phyloP scores from a whole-genome alignment of 2,888 invertebrate species.

The Deroplatys truncata region DNA sequence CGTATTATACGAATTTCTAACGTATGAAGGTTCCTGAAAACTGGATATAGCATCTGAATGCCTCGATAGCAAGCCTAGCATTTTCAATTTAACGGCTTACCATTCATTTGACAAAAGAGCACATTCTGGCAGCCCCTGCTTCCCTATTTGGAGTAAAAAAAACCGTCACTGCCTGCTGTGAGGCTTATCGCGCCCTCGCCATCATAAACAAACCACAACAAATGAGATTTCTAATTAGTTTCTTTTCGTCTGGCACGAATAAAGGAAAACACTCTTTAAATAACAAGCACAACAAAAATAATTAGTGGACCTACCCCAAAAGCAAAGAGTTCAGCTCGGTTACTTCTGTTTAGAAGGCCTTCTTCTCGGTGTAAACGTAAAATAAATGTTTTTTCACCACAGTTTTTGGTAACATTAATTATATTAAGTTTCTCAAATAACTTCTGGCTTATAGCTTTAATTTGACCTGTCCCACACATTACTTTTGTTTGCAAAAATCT shows the following conservation, averaged over 20 bases:
- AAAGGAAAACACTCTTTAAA: neutral
- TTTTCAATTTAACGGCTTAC: too few relatives aligned
- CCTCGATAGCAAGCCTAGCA: too few relatives aligned
- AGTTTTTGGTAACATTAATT: too few relatives aligned
- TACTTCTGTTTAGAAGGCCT: neutral
- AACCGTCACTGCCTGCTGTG: neutral
- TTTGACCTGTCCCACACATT: too few relatives aligned
- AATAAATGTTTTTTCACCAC: neutral
- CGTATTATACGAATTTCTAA: too few relatives aligned
- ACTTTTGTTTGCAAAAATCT: too few relatives aligned
- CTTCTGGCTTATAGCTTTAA: too few relatives aligned
- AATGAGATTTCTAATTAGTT: neutral
- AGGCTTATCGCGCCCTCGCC: neutral
- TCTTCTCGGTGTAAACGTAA: neutral
- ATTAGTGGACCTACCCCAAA: neutral
- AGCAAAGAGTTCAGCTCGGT: neutral
- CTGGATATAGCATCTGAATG: too few relatives aligned
- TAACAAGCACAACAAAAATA: neutral
- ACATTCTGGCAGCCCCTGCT: neutral
- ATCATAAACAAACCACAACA: neutral
- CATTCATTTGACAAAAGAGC: too few relatives aligned
- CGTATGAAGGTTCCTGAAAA: too few relatives aligned
- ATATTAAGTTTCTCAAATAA: too few relatives aligned
- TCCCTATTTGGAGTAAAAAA: too few relatives aligned
- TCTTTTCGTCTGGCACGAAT: neutral